These are phyloP conservation scores for Hemibagrus wyckioides DNA, from an alignment of 2,113 vertebrate species.

Conservation along the genomic window DNA sequence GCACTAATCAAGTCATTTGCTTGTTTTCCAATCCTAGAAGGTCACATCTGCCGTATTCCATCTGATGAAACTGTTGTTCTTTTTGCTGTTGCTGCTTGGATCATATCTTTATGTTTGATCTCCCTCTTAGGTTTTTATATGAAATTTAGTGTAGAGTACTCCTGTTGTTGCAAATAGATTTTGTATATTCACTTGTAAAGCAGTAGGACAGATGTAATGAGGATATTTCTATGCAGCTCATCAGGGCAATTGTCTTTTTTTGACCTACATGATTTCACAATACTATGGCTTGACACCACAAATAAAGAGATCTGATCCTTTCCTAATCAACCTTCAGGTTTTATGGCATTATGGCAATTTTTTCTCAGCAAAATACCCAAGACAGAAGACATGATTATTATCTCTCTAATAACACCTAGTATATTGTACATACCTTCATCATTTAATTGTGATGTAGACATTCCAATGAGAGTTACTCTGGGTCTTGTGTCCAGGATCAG, in stretches of 20 bases:
- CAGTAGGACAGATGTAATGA: not conserved
- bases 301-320: not conserved
- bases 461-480: not conserved
- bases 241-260: not conserved
- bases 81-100: not conserved
- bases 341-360: not conserved
- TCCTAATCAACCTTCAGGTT: not conserved
- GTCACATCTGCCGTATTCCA: not conserved
- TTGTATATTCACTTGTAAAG: not conserved
- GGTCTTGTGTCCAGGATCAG: not conserved
- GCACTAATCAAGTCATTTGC: constrained; percentile 11
- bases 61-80: constrained; percentile 16
- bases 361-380: constrained; percentile 2
- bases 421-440: not conserved
- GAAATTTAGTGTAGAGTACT: constrained; percentile 1
- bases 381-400: not conserved
- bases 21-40: constrained; percentile 7
- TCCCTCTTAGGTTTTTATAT: not conserved
- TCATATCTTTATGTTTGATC: constrained; percentile 19
- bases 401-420: not conserved
- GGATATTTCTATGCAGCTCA: not conserved
- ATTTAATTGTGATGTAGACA: not conserved
- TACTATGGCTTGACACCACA: not conserved
- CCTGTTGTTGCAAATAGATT: not conserved
- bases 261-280: not conserved